A percentile compares a stretch with the other conserved stretches of the same genome.
Evolutionary conservation across 2,888 invertebrate species (phyloP).

Genomic region (Lepidonotus clava): DNA sequence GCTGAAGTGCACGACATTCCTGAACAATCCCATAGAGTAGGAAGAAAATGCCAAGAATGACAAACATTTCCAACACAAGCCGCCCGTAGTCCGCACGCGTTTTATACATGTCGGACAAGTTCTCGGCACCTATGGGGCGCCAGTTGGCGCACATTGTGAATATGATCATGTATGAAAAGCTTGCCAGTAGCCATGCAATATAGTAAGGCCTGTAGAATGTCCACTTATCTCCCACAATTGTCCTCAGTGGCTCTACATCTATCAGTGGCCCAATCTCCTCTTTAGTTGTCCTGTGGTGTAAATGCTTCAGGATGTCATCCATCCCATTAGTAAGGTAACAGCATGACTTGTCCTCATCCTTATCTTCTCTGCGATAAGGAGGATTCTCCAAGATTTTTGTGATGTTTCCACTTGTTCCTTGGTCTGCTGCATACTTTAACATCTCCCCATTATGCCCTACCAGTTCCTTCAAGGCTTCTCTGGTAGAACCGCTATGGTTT

Average conservation of each 20-base stretch:
- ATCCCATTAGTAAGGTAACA: background rate
- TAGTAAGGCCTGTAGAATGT: background rate
- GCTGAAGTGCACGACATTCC: background rate
- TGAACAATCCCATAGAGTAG: background rate
- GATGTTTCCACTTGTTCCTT: background rate
- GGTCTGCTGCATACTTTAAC: background rate
- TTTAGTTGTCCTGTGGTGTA: background rate
- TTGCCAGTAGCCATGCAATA: background rate
- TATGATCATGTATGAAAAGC: background rate
- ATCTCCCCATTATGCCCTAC: background rate
- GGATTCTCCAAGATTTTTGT: background rate
- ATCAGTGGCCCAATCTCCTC: background rate
- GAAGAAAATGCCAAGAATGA: background rate
- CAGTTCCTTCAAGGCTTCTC: background rate
- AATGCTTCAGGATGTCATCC: background rate
- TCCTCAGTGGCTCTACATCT: background rate
- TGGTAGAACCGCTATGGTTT: background rate
- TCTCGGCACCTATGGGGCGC: background rate
- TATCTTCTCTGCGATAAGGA: background rate
- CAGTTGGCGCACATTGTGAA: conserved; percentile 7
- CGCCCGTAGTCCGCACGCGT: background rate
- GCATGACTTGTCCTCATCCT: background rate
- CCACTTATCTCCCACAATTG: background rate
- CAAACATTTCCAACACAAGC: background rate
- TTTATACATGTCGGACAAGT: background rate